Base-by-base conservation (phyloP, 1,140 invertebrate genomes). In the Thaumatotibia leucotreta region DNA sequence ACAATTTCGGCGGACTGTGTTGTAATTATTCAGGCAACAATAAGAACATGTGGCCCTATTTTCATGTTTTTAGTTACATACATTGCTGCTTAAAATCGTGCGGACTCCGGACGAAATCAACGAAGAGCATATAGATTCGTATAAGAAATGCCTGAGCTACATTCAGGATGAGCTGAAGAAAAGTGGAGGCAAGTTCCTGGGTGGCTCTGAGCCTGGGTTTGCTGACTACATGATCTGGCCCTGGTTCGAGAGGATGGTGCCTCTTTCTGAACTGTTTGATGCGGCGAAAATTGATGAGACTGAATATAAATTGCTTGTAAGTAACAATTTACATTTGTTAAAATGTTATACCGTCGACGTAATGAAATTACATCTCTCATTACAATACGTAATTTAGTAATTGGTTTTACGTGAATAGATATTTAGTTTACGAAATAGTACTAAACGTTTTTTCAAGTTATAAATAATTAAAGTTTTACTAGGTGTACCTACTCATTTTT, bases 211-310 rank as follows among this genome's bases (percentile, higher is more conserved):
- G 65, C 95, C 96, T 4, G 96, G 95, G n/a, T 96, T 96, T 92
- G 91, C 95, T n/a, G 96, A 97, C 83, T 95, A 96, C 65, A 97
- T 97, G 96, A 95, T 97, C 65, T 97, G 96, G 96, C 96, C 97
- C 1, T 97, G 96, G 96, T 95, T 95, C 74, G 96, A 98, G 83
- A 92, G 96, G 70, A 23, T 87, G 4, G 82, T 93, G 0, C 91
- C 92, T 62, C 72, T 93, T 49, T 65, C 71, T 14, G 69, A 80
- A n/a, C 45, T 67, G 0, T 74, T 80, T 22, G 54, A 73, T 4
- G 73, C 63, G 11, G 24, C 68, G 4, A 72, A 64, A 27, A 76
- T 88, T 33, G 79, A 84, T 50, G 58, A 66, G 9, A 14, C 66
- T 0, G 78, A 80, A 70, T 83, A 78, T 49, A 76, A 72, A 24